Base-by-base conservation (phyloP, 2,113 vertebrate species). In the Aviceda subcristata region DNA sequence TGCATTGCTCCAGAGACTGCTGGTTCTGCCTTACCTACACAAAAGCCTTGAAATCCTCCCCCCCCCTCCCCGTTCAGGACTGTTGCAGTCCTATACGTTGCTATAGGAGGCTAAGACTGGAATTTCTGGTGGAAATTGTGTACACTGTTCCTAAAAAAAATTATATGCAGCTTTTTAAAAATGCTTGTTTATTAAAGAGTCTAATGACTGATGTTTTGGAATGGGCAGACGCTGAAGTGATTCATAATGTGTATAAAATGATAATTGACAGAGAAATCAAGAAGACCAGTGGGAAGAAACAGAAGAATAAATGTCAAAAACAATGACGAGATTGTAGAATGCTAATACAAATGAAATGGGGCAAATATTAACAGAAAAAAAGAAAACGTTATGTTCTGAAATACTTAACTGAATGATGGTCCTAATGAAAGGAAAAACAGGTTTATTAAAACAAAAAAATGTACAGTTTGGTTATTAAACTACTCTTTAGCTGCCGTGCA, bases 271-370 rank as follows among this genome's bases (percentile, higher is more conserved):
- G 38, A 92, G 55, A 97, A 94, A 91, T 74, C 17, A 91, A 60
- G 67, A 95, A 60, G 20, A 66, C 57, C 45, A 66, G 2, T 5
- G 48, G 60, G 79, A 92, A 84, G 62, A 96, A 92, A 81, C 26
- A 83, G 39, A 86, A 78, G 39, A 96, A 95, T 72, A 93, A 91
- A 95, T 93, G 73, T 94, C 86, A 90, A 85, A 96, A 95, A 38
- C 38, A 71, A 27, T 76, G 4, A 91, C 34, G 17, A 81, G 50
- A 74, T 36, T 59, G 39, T 59, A 55, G 62, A 83, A 80, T 80
- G 62, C 74, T 82, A 96, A 92, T 76, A 56, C 62, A 72, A 90
- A 75, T 72, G 45, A 68, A 89, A 95, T 90, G 30, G 56, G 27
- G 51, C 73, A 94, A 95, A 93, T 57, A 90, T n/a, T 68, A 90